These are phyloP conservation scores for Drosophila monieri DNA, from an alignment of 2,888 invertebrate genomes.

Conservation along the genomic window DNA sequence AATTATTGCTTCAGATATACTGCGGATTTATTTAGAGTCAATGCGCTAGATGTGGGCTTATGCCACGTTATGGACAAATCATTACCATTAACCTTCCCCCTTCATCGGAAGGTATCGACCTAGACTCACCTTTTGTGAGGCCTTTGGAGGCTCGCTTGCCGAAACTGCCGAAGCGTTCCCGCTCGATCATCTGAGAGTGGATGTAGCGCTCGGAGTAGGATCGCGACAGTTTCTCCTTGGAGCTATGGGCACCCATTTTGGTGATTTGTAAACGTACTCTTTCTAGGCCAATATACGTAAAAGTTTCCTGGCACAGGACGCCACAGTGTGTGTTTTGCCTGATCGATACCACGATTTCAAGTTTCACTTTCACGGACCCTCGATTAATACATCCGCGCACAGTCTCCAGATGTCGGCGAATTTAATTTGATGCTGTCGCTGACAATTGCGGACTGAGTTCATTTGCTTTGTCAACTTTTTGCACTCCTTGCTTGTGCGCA, in stretches of 20 bases:
- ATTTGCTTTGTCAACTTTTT: constrained; percentile 42
- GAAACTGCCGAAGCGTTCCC: constrained; percentile 89
- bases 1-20: neutral
- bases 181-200: constrained; percentile 86
- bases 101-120: too few species aligned
- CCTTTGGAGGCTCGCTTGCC: constrained; percentile 86
- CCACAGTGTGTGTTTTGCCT: constrained; percentile 2
- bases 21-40: constrained; percentile 4
- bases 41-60: constrained; percentile 21
- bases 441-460: constrained; percentile 60
- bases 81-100: constrained; percentile 10
- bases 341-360: constrained; percentile 41
- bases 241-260: constrained; percentile 90
- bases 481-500: constrained; percentile 17
- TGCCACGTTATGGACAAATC: neutral
- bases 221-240: constrained; percentile 89
- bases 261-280: too few species aligned
- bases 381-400: constrained; percentile 57
- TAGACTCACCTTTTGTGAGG: constrained; percentile 69
- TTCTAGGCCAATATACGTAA: neutral
- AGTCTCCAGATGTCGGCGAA: constrained; percentile 51
- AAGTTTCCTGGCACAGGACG: constrained; percentile 3
- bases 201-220: constrained; percentile 86
- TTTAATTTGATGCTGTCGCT: constrained; percentile 59
- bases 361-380: constrained; percentile 61